Evolutionary conservation across 2,888 invertebrate genomes (phyloP).

Genomic region (Apamea monoglypha): DNA sequence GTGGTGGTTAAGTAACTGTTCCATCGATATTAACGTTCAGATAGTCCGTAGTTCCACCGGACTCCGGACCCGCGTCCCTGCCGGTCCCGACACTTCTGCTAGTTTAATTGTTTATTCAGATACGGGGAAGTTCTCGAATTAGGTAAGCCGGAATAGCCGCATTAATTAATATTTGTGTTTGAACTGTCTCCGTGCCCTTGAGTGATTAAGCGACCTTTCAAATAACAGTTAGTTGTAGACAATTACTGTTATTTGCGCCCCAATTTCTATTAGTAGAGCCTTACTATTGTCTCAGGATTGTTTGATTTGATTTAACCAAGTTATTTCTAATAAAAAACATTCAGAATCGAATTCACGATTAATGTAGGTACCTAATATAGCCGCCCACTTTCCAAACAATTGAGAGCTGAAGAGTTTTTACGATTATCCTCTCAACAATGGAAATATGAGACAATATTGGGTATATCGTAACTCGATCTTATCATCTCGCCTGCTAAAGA

Average conservation of each 20-base stretch:
- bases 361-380: conserved; percentile 32
- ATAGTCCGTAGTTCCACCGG: conserved; percentile 41
- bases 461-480: conserved; percentile 86
- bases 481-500: conserved; percentile 82
- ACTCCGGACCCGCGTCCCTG: conserved; percentile 61
- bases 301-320: conserved; percentile 69
- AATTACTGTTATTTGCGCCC: conserved; percentile 82
- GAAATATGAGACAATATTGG: conserved; percentile 87
- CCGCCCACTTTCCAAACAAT: conserved; percentile 57
- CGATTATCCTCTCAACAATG: conserved; percentile 80
- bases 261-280: conserved; percentile 73
- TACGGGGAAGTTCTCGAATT: conserved; percentile 87
- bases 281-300: conserved; percentile 69
- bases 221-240: conserved; percentile 85
- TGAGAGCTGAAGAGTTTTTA: conserved; percentile 71
- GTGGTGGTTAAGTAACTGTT: conserved; percentile 59
- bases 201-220: conserved; percentile 88
- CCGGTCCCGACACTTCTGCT: conserved; percentile 75
- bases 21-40: conserved; percentile 60
- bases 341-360: conserved; percentile 28
- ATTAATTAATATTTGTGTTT: conserved; percentile 90
- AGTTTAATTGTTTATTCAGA: conserved; percentile 89
- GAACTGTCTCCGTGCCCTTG: conserved; percentile 87
- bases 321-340: conserved; percentile 40
- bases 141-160: conserved; percentile 86